Evolutionary conservation across 2,113 vertebrate species (phyloP), one percentile per base, ranked within the genome.

Genomic region (Mesoclemmys tuberculata): DNA sequence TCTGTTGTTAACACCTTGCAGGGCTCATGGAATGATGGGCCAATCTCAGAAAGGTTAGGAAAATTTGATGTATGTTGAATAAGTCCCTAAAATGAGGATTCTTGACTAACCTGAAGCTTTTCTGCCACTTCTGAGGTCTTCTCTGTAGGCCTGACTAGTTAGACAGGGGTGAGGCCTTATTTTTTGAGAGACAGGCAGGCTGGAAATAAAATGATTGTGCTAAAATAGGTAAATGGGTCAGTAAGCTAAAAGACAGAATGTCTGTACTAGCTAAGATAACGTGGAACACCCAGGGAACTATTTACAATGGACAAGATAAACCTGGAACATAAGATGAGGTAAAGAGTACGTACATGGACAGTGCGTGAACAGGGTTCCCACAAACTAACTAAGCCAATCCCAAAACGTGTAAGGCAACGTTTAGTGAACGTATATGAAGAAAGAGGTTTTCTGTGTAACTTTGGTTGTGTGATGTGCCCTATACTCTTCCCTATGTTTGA

Each of bases 41-140:
- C 19, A 0, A 0, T 48, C 75, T 61, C 54, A 78, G 44, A 82
- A 35, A 93, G 2, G 1, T 24, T 22, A 71, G 64, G 64, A 10
- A 71, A 71, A 38, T 38, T 71, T 71, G n/a, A 71, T 38, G 19
- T 38, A 71, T 22, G 16, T 21, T 71, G n/a, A 71, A 21, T 89
- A 95, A 95, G 88, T 92, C 71, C 83, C 71, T 24, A 44, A 74
- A 82, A 68, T 68, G 41, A 56, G 22, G 46, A 90, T 56, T 84
- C 71, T 84, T 91, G 52, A 92, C 41, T 94, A 88, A 91, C 52
- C n/a, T 92, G 78, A 90, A 84, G 71, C 19, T 86, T 93, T 10
- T 56, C 31, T 41, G 49, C 49, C 41, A 5, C 68, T 38, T 82
- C 82, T 78, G 78, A 91, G 49, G 22, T 88, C 83, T 94, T 78